phyloP scores from a whole-genome alignment of 2,797 vertebrate genomes.

The Hyperoplus immaculatus region DNA sequence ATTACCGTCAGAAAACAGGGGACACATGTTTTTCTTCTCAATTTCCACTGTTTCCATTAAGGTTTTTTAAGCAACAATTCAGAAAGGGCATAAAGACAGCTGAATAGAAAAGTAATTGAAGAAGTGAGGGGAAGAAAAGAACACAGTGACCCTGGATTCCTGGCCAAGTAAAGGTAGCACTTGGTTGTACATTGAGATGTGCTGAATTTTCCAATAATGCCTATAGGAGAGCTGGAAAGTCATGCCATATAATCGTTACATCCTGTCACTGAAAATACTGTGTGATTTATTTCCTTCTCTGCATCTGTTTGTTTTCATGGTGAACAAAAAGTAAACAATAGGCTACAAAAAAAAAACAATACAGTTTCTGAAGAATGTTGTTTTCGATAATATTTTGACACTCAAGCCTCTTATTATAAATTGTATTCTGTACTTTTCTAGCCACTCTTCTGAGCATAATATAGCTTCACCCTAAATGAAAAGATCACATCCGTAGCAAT shows the following conservation, averaged over 20 bases:
- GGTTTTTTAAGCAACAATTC: not conserved
- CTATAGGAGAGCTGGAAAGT: not conserved
- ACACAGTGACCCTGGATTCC: not conserved
- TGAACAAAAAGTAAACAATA: too few species aligned
- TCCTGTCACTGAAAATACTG: not conserved
- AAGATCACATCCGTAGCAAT: not conserved
- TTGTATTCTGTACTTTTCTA: too few species aligned
- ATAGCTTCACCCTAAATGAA: not conserved
- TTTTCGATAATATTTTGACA: not conserved
- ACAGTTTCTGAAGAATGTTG: not conserved
- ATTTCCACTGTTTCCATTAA: not conserved
- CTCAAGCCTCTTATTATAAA: not conserved
- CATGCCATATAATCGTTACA: not conserved
- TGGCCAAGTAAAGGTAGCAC: not conserved
- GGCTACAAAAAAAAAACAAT: not conserved
- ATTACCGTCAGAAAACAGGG: constrained; percentile 3
- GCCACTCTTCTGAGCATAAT: not conserved
- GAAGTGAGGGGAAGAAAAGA: not conserved
- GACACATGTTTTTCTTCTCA: not conserved
- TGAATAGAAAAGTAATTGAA: not conserved
- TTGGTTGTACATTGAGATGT: not conserved
- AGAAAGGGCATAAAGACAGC: not conserved
- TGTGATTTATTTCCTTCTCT: not conserved
- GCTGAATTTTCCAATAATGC: not conserved
- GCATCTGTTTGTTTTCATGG: not conserved